Base-by-base conservation (phyloP, 2,113 vertebrate species). In the Solenodon paradoxus region DNA sequence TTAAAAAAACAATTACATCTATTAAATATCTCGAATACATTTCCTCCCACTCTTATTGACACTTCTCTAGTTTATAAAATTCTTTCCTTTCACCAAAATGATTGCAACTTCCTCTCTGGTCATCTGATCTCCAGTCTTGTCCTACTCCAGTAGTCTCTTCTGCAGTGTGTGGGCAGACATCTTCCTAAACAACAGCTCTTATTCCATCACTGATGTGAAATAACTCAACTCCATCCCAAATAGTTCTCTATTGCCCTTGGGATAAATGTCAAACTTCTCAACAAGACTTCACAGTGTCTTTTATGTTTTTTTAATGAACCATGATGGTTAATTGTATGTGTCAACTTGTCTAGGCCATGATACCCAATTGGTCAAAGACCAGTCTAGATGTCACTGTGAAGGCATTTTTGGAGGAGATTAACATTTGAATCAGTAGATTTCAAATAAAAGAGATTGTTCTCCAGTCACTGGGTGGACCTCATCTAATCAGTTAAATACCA, bases 201-300 rank as follows among this genome's bases (percentile, higher is more conserved):
- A 17, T 11, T 63, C 20, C 77, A 12, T 81, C 49, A 19, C 22
- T 20, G n/a, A 19, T 42, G 11, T 30, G 10, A 91, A 64, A 75
- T 82, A n/a, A 78, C 15, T 64, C 32, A 71, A 20, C 47, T 1
- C 12, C 12, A 47, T 24, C 42, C 30, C 42, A 95, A 68, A 74
- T 28, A 77, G 19, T 17, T 83, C 75, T 75, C 63, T 91, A 11
- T 20, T 64, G 32, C 35, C 77, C 5, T 20, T 78, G 24, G 16
- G 38, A 57, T 94, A 30, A 92, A 75, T 55, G 35, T 87, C 77
- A 89, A 69, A 93, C 20, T 94, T 19, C 20, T 81, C 49, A 72
- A 69, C 5, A 85, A 77, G 30, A 6, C 63, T 84, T 83, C 89
- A 69, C 28, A 49, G 71, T 4, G 35, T 47, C 9, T 35, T 78